A percentile compares a stretch with the other conserved stretches of the same genome.
These are phyloP conservation scores for Mellilla xanthometata DNA, from an alignment of 2,888 invertebrate species.

Conservation along the genomic window DNA sequence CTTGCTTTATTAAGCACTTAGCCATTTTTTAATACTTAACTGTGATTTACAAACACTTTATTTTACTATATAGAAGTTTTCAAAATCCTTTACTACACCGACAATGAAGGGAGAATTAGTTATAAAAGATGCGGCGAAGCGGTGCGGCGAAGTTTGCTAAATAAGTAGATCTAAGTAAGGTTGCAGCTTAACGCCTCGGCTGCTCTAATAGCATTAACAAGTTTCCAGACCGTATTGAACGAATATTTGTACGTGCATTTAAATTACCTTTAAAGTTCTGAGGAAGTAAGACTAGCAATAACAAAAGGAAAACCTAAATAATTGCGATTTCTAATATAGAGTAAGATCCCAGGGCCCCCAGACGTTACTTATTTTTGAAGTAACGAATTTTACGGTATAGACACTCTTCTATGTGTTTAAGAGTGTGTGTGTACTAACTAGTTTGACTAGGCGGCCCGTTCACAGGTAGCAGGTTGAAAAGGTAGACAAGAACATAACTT, in stretches of 20 bases:
- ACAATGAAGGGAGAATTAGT: constrained; percentile 32
- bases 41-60: too few species aligned
- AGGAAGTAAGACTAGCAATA: background rate
- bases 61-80: constrained; percentile 12
- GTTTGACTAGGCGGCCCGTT: too few species aligned
- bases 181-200: constrained; percentile 74
- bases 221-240: constrained; percentile 78
- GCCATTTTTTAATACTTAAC: too few species aligned
- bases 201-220: constrained; percentile 78
- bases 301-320: background rate
- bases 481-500: too few species aligned
- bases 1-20: too few species aligned
- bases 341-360: too few species aligned
- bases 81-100: constrained; percentile 16
- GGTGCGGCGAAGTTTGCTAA: constrained; percentile 53
- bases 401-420: too few species aligned
- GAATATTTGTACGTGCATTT: constrained; percentile 46
- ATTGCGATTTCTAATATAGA: too few species aligned
- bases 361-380: too few species aligned
- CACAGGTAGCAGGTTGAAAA: too few species aligned
- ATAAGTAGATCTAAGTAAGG: constrained; percentile 79
- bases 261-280: constrained; percentile 6
- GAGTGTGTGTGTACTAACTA: too few species aligned
- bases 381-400: too few species aligned
- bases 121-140: constrained; percentile 35